phyloP scores from a whole-genome alignment of 2,797 vertebrate species.

The Naso thynnoides region DNA sequence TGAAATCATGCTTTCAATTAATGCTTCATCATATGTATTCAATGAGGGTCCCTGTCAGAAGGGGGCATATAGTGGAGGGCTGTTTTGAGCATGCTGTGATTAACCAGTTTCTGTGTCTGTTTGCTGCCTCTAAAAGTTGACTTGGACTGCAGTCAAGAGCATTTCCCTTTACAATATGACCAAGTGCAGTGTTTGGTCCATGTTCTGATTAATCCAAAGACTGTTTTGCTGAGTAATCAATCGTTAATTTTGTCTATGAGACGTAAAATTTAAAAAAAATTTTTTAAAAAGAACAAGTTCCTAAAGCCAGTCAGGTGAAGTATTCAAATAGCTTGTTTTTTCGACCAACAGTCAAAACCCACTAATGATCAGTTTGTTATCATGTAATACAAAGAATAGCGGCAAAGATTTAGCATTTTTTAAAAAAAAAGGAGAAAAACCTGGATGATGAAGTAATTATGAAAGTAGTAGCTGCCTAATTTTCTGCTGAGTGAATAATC shows the following conservation, averaged over 20 bases:
- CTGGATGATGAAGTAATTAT: not conserved
- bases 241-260: not conserved
- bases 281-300: too few species aligned
- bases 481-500: too few species aligned
- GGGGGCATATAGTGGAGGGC: not conserved
- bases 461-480: too few species aligned
- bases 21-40: constrained; percentile 3
- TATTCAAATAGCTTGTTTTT: too few species aligned
- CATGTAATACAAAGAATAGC: not conserved
- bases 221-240: not conserved
- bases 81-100: not conserved
- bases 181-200: too few species aligned
- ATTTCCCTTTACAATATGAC: not conserved
- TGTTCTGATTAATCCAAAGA: not conserved
- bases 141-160: not conserved
- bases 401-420: not conserved
- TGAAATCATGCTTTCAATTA: not conserved
- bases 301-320: too few species aligned
- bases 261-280: too few species aligned
- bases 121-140: constrained; percentile 6
- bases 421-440: not conserved
- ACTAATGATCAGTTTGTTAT: not conserved
- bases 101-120: not conserved
- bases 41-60: not conserved
- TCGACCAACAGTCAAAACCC: not conserved